These are phyloP conservation scores for Aythya baeri DNA, from an alignment of 2,113 vertebrate species.

Conservation along the genomic window DNA sequence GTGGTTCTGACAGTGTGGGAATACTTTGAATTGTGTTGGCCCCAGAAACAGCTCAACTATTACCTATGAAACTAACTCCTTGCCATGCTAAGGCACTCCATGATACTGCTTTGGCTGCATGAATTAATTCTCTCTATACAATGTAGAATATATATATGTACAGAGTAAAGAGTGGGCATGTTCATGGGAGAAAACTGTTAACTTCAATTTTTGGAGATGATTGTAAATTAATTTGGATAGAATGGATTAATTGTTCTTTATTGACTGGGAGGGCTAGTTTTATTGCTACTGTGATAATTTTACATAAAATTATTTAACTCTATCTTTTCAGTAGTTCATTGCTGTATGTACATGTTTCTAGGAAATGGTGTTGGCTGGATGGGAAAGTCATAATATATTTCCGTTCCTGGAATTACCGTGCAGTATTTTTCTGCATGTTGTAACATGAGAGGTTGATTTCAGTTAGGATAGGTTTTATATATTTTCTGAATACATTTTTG, in stretches of 20 bases:
- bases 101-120: neutral
- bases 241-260: neutral
- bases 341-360: neutral
- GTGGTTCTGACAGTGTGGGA: neutral
- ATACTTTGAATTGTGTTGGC: neutral
- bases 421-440: neutral
- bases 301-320: neutral
- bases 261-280: neutral
- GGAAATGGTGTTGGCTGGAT: neutral
- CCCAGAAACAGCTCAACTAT: neutral
- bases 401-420: neutral
- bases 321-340: neutral
- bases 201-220: neutral
- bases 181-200: neutral
- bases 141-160: rapidly evolving
- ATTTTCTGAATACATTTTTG: neutral
- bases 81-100: neutral
- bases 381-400: neutral
- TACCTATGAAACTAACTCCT: neutral
- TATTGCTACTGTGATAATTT: neutral
- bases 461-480: neutral
- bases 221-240: neutral
- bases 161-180: neutral
- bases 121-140: neutral
- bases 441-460: neutral